Percentiles rank a stretch among this genome's conserved stretches.
Conservation (phyloP, 2,888 invertebrate species). For the Caenorhabditis wallacei region DNA sequence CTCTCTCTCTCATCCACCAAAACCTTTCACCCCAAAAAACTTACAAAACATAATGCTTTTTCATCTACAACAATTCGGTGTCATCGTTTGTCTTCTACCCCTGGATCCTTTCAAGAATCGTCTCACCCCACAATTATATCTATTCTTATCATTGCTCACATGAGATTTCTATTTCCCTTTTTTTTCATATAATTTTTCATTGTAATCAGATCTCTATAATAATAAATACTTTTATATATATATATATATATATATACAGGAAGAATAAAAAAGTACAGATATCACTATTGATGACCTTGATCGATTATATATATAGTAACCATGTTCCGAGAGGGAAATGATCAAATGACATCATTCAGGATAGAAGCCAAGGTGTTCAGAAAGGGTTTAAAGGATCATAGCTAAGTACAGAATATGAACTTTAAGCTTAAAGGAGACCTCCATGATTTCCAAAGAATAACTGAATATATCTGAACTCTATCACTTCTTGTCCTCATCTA, state of each 20-base stretch:
- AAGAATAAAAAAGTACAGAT: neutral
- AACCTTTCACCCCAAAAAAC: neutral
- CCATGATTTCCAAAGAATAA: no score
- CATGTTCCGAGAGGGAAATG: neutral
- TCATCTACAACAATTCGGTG: no score
- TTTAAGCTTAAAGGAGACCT: no score
- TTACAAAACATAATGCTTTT: no score
- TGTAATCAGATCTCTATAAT: neutral
- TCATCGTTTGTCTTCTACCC: constrained; percentile 37
- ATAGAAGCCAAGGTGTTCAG: neutral
- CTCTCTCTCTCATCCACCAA: no score
- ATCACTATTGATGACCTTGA: neutral
- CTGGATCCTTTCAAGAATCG: constrained; percentile 33
- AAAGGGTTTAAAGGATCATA: no score
- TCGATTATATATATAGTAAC: constrained; percentile 2
- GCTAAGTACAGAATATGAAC: no score
- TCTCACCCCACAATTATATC: neutral
- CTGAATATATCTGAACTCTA: no score
- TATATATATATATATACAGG: no score
- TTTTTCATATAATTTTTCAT: neutral
- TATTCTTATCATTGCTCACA: constrained; percentile 3
- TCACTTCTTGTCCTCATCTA: no score
- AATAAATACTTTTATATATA: neutral
- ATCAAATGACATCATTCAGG: constrained; percentile 9
- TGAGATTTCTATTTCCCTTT: constrained; percentile 16